Percentiles rank a stretch among this genome's conserved stretches.
These are phyloP conservation scores for Nothocercus nigrocapillus DNA, from an alignment of 2,113 vertebrate species.

Conservation along the genomic window DNA sequence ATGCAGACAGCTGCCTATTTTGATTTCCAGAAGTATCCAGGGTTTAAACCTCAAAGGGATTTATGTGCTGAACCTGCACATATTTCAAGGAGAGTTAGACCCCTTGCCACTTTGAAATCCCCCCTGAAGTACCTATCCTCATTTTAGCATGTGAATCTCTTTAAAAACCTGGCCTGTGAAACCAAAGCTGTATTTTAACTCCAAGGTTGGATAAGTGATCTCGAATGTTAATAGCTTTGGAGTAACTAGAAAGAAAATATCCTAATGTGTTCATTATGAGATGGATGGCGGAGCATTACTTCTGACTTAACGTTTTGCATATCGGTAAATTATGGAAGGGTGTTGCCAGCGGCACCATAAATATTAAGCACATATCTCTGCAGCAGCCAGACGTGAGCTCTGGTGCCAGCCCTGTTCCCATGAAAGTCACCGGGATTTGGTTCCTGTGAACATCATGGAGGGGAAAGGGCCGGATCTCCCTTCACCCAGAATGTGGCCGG, in stretches of 20 bases:
- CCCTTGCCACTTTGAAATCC: not conserved
- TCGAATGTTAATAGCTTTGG: not conserved
- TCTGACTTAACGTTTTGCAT: not conserved
- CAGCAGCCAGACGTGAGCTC: not conserved
- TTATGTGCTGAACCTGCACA: not conserved
- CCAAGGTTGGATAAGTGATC: not conserved
- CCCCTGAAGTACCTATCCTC: not conserved
- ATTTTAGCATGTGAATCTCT: accelerated
- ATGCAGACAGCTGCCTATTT: not conserved
- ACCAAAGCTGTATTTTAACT: not conserved
- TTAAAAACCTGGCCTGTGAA: not conserved
- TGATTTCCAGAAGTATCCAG: not conserved
- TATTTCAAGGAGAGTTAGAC: not conserved
- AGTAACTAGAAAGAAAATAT: not conserved
- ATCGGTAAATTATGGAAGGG: not conserved
- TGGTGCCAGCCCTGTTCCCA: not conserved
- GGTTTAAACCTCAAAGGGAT: not conserved
- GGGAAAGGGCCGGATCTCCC: not conserved
- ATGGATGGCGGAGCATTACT: not conserved
- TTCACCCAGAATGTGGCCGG: not conserved
- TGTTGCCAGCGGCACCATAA: not conserved
- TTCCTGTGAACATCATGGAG: not conserved
- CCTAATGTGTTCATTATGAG: not conserved
- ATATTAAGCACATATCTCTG: not conserved
- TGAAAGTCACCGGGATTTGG: not conserved